Conservation (phyloP, 1,140 invertebrate genomes). For the Lineus longissimus region DNA sequence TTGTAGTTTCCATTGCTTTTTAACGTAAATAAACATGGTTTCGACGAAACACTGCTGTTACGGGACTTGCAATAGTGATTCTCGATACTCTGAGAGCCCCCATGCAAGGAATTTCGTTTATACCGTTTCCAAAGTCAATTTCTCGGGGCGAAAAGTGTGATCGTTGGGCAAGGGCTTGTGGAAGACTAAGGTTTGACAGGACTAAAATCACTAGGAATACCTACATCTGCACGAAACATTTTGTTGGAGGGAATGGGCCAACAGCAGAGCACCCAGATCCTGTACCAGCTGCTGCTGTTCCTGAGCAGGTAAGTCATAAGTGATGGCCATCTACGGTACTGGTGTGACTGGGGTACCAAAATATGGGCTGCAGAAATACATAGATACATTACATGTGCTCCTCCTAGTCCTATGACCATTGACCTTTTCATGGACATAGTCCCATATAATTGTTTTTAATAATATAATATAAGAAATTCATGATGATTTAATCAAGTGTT, state of each 20-base stretch:
- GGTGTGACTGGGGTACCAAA: background rate
- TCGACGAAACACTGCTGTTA: slow-evolving; percentile 24
- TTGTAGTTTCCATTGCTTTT: no score
- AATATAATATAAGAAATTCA: no score
- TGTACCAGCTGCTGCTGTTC: slow-evolving; percentile 6
- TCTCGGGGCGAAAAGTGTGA: slow-evolving; percentile 15
- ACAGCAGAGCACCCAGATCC: slow-evolving; percentile 12
- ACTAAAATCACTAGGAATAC: background rate
- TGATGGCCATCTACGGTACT: background rate
- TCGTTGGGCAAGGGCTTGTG: slow-evolving; percentile 3
- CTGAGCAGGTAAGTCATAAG: slow-evolving; percentile 9
- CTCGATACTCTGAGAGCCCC: slow-evolving; percentile 16
- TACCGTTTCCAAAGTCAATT: slow-evolving; percentile 22
- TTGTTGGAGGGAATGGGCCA: background rate
- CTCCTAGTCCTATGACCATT: no score
- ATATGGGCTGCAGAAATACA: background rate
- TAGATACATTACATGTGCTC: no score
- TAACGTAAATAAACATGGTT: slow-evolving; percentile 4
- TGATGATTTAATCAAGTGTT: no score
- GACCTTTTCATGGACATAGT: no score
- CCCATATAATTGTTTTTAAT: no score
- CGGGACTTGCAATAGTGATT: slow-evolving; percentile 20
- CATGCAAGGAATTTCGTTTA: slow-evolving; percentile 22
- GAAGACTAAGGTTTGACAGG: background rate
- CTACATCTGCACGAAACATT: slow-evolving; percentile 9